Evolutionary conservation across 2,113 vertebrate species (phyloP), one percentile per base, ranked within the genome.

Genomic region (Synchiropus splendidus): DNA sequence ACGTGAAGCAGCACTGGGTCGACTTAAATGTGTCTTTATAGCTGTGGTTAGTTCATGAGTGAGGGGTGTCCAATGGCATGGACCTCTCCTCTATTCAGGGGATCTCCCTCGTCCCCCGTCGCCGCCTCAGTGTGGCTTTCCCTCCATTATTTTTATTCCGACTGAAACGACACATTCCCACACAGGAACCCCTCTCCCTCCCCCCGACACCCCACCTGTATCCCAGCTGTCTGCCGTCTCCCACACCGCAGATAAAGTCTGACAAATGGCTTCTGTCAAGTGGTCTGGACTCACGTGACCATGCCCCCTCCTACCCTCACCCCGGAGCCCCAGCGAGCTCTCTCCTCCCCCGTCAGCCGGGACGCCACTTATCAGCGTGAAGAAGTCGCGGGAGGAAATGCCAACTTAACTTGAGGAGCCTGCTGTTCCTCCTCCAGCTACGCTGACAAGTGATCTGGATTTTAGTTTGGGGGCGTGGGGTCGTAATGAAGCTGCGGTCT

Each of bases 311-410:
- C 42, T 54, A 60, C 52, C 52, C 67, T 78, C 72, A 70, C 21
- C 42, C 39, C 45, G 54, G 48, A 42, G 18, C 43, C 15, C 51
- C 51, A 49, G 43, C 36, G 43, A 2, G 5, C 18, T 31, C 38
- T 46, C 36, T 44, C 31, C 32, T 38, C 42, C 10, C 34, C 9
- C 6, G 36, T 40, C 64, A 61, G 61, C 52, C 32, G 66, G 58
- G 70, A 72, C 17, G 14, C 16, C 48, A 49, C 74, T 85, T 83
- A 85, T 86, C 83, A 74, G 73, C 75, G 62, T 70, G 63, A 63
- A 80, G 77, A 82, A 81, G 78, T 70, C 77, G 71, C 74, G 69
- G 53, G 64, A 83, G 83, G 83, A 86, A 87, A 87, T 87, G 77
- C 80, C 83, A 83, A 48, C 72, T 81, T 81, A 83, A 78, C 51